phyloP scores from a whole-genome alignment of 2,888 invertebrate genomes.

The Prenolepis imparis region DNA sequence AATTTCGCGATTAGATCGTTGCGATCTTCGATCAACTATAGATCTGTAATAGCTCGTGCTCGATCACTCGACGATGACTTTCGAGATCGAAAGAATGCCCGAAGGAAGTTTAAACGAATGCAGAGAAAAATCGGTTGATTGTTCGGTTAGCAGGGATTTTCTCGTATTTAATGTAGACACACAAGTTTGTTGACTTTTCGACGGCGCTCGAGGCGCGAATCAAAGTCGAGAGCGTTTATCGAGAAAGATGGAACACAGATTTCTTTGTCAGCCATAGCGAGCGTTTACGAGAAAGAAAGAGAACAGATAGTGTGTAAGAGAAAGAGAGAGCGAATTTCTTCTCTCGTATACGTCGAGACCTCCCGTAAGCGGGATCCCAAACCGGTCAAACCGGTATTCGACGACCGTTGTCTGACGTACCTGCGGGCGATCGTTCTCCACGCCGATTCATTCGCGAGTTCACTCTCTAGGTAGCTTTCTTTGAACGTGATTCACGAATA shows the following conservation, averaged over 20 bases:
- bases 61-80: constrained; percentile 55
- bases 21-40: constrained; percentile 58
- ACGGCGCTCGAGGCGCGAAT: constrained; percentile 56
- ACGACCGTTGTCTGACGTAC: constrained; percentile 60
- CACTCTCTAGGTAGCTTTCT: constrained; percentile 11
- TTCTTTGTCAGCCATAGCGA: constrained; percentile 73
- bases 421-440: constrained; percentile 57
- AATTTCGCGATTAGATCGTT: constrained; percentile 65
- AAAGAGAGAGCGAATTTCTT: constrained; percentile 58
- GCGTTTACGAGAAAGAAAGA: constrained; percentile 50
- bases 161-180: neutral
- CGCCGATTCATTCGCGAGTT: constrained; percentile 19
- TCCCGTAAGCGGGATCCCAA: constrained; percentile 78
- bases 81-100: neutral
- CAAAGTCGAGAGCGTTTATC: constrained; percentile 50
- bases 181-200: constrained; percentile 51
- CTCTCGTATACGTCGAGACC: constrained; percentile 71
- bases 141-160: neutral
- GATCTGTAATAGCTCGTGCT: constrained; percentile 43
- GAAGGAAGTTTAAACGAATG: neutral
- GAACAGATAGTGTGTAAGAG: constrained; percentile 46
- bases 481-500: neutral
- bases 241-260: constrained; percentile 65
- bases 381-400: constrained; percentile 82
- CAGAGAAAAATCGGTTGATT: constrained; percentile 3